A percentile compares a stretch with the other conserved stretches of the same genome.
Conservation (phyloP, 2,113 vertebrate genomes). For the Carassius carassius region DNA sequence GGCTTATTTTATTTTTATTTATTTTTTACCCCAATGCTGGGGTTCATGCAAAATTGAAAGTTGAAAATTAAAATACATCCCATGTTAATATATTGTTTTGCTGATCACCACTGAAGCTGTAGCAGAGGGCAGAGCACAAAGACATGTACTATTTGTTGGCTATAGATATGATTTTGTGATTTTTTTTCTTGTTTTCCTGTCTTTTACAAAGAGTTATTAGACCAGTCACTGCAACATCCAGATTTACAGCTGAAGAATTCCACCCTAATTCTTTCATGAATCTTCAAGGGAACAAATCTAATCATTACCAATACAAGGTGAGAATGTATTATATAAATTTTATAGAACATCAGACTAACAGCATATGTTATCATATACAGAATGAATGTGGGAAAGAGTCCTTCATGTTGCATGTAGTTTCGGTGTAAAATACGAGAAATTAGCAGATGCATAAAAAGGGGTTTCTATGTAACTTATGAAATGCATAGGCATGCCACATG, state of each 20-base stretch:
- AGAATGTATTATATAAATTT: slow-evolving; percentile 6
- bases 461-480: background rate
- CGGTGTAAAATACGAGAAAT: background rate
- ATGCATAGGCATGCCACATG: background rate
- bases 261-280: slow-evolving; percentile 80
- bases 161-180: too few relatives aligned
- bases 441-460: background rate
- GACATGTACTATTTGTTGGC: too few relatives aligned
- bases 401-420: background rate
- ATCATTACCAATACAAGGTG: slow-evolving; percentile 76
- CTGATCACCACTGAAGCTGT: too few relatives aligned
- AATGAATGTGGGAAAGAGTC: background rate
- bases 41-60: too few relatives aligned
- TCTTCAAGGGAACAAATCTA: slow-evolving; percentile 70
- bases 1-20: too few relatives aligned
- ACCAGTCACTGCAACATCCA: slow-evolving; percentile 77
- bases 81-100: too few relatives aligned
- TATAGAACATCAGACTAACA: too few relatives aligned
- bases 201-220: slow-evolving; percentile 89
- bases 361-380: background rate
- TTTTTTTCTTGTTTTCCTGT: background rate
- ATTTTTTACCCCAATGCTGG: too few relatives aligned
- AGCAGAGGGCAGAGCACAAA: too few relatives aligned
- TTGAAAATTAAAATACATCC: too few relatives aligned
- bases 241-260: slow-evolving; percentile 73